These are phyloP conservation scores for Drosophila lacicola DNA, from an alignment of 2,888 invertebrate species.

Conservation along the genomic window DNA sequence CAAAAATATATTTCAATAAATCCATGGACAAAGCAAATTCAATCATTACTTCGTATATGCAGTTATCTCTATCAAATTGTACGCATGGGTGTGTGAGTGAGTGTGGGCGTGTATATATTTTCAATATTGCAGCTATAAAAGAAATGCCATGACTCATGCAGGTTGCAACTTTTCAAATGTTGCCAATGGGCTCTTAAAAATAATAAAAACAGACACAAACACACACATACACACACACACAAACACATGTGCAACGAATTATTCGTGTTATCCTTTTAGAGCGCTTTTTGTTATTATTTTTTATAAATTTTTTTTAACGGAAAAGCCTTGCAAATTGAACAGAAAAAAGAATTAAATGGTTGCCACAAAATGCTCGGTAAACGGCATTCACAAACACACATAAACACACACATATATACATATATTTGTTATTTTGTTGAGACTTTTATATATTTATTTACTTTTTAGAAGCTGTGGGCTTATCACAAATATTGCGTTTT, in stretches of 20 bases:
- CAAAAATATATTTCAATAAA: conserved; percentile 7
- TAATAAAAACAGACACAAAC: conserved; percentile 12
- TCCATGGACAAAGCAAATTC: conserved; percentile 29
- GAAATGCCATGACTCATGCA: conserved; percentile 61
- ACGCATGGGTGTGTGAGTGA: not conserved
- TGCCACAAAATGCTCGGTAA: conserved; percentile 66
- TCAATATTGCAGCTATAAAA: conserved; percentile 55
- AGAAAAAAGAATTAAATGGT: conserved; percentile 35
- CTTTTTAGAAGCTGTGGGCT: conserved; percentile 26
- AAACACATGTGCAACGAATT: conserved; percentile 12
- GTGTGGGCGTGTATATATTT: conserved; percentile 8
- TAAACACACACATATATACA: conserved; percentile 17
- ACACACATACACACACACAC: conserved; percentile 3
- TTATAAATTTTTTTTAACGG: conserved; percentile 12
- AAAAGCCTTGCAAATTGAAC: conserved; percentile 48
- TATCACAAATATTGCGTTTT: conserved; percentile 47
- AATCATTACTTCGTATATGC: conserved; percentile 24
- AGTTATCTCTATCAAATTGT: conserved; percentile 4
- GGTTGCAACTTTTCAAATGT: conserved; percentile 56
- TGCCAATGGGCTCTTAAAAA: conserved; percentile 31
- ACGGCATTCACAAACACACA: conserved; percentile 36
- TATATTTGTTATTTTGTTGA: conserved; percentile 26
- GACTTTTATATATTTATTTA: conserved; percentile 39
- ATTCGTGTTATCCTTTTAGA: conserved; percentile 49
- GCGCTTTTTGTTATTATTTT: conserved; percentile 11